These are phyloP conservation scores for Scolopax mira DNA, from an alignment of 2,113 vertebrate species.

Conservation along the genomic window DNA sequence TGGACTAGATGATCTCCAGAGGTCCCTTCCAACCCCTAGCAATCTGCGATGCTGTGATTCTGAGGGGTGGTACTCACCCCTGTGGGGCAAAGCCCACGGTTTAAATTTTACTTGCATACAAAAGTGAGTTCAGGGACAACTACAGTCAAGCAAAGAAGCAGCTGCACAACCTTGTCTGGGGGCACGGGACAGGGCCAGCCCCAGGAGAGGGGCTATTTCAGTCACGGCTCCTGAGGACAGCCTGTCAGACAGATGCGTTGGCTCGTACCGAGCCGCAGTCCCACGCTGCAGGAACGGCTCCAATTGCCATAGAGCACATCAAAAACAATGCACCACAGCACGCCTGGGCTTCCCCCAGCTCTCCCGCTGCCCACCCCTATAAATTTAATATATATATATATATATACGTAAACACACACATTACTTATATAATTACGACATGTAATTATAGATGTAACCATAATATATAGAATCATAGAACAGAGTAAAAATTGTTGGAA, in stretches of 20 bases:
- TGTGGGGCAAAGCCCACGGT: background rate
- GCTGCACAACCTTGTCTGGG: slow-evolving; percentile 35
- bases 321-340: slow-evolving; percentile 14
- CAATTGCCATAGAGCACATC: background rate
- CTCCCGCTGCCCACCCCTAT: background rate
- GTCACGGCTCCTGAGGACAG: background rate
- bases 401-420: background rate
- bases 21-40: background rate
- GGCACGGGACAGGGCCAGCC: background rate
- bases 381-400: background rate
- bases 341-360: background rate
- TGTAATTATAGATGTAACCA: background rate
- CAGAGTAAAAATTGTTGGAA: background rate
- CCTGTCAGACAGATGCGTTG: slow-evolving; percentile 24
- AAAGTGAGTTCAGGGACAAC: background rate
- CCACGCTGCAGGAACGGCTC: background rate
- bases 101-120: background rate
- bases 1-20: background rate
- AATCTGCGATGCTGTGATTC: background rate
- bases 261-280: background rate
- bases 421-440: background rate
- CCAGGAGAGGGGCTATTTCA: background rate
- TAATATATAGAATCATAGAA: background rate
- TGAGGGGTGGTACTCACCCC: background rate
- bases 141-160: background rate